Evolutionary conservation across 2,113 vertebrate genomes (phyloP), one percentile per base, ranked within the genome.

Genomic region (Microtus oregoni): DNA sequence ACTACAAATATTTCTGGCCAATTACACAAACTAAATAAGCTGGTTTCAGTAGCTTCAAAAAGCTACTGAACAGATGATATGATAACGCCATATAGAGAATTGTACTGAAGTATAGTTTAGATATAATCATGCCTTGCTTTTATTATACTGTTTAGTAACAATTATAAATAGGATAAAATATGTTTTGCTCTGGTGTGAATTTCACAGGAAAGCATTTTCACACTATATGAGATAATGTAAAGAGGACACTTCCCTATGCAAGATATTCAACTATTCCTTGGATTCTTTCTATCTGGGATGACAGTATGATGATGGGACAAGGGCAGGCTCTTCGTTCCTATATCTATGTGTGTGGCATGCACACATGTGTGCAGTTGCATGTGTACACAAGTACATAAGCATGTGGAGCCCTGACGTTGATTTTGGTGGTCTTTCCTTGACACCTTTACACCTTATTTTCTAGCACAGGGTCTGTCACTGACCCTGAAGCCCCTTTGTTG

Each of bases 231-330:
- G 7, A 52, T 88, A 67, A 30, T 3, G 15, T 79, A 89, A 92
- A 78, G 1, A 92, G 44, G 85, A 82, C 14, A 82, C 89, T 94
- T 92, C n/a, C 44, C 76, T 70, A 61, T n/a, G 17, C 61, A 89
- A 90, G 89, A 83, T 67, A 96, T 93, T 92, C 85, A 90, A 52
- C 76, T 96, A 90, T 72, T 77, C 92, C 58, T 88, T 90, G 55
- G 65, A 28, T 30, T 88, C 24, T 91, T 93, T 85, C 95, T 86
- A 78, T 38, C 87, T 94, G 50, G 44, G 20, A 76, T 82, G 55
- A 89, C 50, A 52, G n/a, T 79, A 70, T 91, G 75, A 87, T 91
- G 75, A 90, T 19, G 73, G 28, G 52, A 94, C 28, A 75, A 76
- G 13, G 15, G 28, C 75, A 55, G 90, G 4, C 28, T 63, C 75